Percentiles rank a stretch among this genome's conserved stretches.
These are phyloP conservation scores for Chrysodeixis includens DNA, from an alignment of 2,888 invertebrate species.

Conservation along the genomic window DNA sequence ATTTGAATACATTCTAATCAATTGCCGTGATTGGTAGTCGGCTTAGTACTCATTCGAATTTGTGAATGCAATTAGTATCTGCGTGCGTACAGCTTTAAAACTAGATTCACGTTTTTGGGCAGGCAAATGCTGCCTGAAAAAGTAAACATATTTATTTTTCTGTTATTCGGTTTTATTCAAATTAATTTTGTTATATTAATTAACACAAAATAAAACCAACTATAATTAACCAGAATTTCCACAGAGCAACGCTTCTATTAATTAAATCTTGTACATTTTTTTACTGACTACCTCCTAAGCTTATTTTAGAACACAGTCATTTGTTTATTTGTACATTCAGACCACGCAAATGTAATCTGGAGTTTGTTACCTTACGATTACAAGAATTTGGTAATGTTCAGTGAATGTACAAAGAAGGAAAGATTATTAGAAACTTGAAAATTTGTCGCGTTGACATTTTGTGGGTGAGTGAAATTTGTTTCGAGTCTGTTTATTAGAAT, in stretches of 20 bases:
- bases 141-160: too few relatives aligned
- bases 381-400: neutral
- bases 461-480: neutral
- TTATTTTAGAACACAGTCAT: neutral
- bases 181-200: too few relatives aligned
- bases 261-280: neutral
- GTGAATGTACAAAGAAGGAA: slow-evolving; percentile 3
- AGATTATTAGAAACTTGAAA: slow-evolving; percentile 4
- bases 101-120: too few relatives aligned
- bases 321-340: slow-evolving; percentile 1
- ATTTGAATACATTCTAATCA: slow-evolving; percentile 2
- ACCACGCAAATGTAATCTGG: neutral
- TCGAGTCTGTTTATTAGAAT: neutral
- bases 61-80: neutral
- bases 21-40: slow-evolving; percentile 1
- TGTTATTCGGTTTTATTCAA: too few relatives aligned
- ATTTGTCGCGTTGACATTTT: neutral
- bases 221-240: too few relatives aligned
- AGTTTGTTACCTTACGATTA: neutral
- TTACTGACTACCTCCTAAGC: neutral
- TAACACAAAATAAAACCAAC: too few relatives aligned
- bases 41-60: neutral
- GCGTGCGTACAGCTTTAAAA: too few relatives aligned
- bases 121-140: too few relatives aligned
- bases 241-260: too few relatives aligned